Evolutionary conservation across 2,113 vertebrate species (phyloP).

Genomic region (Oxyruncus cristatus): DNA sequence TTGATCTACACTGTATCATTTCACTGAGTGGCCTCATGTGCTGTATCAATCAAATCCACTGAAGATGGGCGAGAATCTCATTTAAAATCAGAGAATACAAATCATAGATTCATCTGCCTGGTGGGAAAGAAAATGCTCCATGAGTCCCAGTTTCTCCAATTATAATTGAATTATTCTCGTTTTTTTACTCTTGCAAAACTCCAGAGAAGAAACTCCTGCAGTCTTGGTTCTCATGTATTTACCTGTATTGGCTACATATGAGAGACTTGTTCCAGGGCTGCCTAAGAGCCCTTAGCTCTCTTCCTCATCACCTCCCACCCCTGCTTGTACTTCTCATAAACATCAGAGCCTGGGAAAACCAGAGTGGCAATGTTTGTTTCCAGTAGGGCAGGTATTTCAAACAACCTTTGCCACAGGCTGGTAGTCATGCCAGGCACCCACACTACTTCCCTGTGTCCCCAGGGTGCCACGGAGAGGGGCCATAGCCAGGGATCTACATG

Average conservation of each 20-base stretch:
- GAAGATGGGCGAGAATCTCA: conserved; percentile 66
- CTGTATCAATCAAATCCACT: conserved; percentile 72
- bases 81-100: conserved; percentile 70
- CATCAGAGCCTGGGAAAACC: not conserved
- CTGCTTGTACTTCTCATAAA: not conserved
- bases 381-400: not conserved
- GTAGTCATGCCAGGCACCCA: not conserved
- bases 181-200: not conserved
- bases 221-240: not conserved
- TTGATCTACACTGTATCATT: conserved; percentile 76
- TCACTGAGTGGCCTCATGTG: conserved; percentile 69
- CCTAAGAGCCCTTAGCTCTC: not conserved
- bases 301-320: not conserved
- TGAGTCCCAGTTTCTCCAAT: conserved; percentile 54
- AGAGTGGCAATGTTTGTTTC: not conserved
- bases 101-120: conserved; percentile 67
- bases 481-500: not conserved
- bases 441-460: accelerated
- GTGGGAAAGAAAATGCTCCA: conserved; percentile 53
- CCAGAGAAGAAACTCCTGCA: not conserved
- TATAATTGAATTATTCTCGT: conserved; percentile 46
- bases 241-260: accelerated
- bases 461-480: not conserved
- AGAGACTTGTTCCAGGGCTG: not conserved
- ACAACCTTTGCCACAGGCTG: not conserved